phyloP scores from a whole-genome alignment of 2,888 invertebrate species.

The Choristoneura rosaceana region DNA sequence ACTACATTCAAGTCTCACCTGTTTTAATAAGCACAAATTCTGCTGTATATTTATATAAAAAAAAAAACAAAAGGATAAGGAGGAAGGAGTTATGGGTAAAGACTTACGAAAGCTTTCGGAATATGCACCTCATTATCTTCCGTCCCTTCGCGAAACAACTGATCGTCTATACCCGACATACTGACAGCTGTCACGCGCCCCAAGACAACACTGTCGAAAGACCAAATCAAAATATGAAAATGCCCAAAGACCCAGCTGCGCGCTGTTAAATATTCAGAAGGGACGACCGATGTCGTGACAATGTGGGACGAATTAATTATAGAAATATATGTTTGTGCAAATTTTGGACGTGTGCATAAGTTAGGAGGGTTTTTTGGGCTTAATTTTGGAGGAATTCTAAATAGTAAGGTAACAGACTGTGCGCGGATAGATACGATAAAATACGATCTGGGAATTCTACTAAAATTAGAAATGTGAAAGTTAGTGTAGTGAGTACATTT shows the following conservation, averaged over 20 bases:
- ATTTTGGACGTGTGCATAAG: slow-evolving; percentile 9
- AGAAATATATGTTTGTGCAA: slow-evolving; percentile 12
- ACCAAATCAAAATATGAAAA: slow-evolving; percentile 9
- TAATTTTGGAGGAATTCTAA: not conserved
- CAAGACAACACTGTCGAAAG: not conserved
- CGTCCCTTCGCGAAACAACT: not conserved
- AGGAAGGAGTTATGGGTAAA: no score
- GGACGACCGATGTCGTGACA: slow-evolving; percentile 9
- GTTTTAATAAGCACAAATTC: no score
- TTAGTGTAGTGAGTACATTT: no score
- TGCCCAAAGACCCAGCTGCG: slow-evolving; percentile 44
- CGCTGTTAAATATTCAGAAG: slow-evolving; percentile 62
- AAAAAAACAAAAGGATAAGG: no score
- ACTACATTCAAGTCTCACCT: no score
- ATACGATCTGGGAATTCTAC: no score
- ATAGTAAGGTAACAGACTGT: not conserved
- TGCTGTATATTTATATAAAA: no score
- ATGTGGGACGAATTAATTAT: slow-evolving; percentile 28
- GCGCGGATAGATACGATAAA: not conserved
- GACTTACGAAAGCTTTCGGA: no score
- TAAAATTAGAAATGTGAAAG: no score
- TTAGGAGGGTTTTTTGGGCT: slow-evolving; percentile 9
- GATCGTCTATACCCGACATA: not conserved
- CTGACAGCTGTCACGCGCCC: slow-evolving; percentile 2
- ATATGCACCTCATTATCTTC: not conserved